Evolutionary conservation across 1,140 invertebrate species (phyloP), one percentile per base, ranked within the genome.

Genomic region (Zaprionus kolodkinae): DNA sequence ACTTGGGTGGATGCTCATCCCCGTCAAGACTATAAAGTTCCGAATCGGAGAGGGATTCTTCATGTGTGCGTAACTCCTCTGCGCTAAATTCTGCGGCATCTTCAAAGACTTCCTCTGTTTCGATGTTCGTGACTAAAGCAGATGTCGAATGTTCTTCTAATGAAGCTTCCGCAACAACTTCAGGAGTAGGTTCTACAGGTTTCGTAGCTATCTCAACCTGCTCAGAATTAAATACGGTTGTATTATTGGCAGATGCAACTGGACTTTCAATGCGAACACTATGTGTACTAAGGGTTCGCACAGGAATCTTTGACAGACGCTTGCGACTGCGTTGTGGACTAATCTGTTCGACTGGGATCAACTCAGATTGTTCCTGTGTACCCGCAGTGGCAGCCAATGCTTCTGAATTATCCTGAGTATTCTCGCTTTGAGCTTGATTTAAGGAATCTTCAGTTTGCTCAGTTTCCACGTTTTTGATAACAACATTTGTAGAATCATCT

Each of bases 21-120:
- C 78, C 79, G 6, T 83, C 83, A 5, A 91, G 25, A 11, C 88
- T 92, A 35, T 76, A 92, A 1, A 92, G 78, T 35, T 92, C 91
- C 0, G 75, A 61, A 15, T 92, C 91, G 2, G 91, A 91, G 5
- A 73, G 70, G 3, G 63, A 71, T 12, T 92, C 91, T 1, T 76
- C 79, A 0, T 70, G 63, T 17, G 25, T 17, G 3, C 36, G 65
- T 3, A 52, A 60, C 3, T 69, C 78, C 6, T 81, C 81, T 7
- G 56, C 62, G 10, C 72, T 66, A n/a, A 79, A 87, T 12, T 91
- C 90, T 1, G 79, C 45, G 0, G 85, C 90, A 79, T 91, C 90
- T 57, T 87, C 82, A 38, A 87, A 91, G 0, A 88, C 48, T 52
- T 91, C 90, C 7, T 91, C 83, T 1, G 76, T 73, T 1, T 79